Percentiles rank a stretch among this genome's conserved stretches.
Evolutionary conservation across 2,797 vertebrate genomes (phyloP).

Genomic region (Peromyscus eremicus): DNA sequence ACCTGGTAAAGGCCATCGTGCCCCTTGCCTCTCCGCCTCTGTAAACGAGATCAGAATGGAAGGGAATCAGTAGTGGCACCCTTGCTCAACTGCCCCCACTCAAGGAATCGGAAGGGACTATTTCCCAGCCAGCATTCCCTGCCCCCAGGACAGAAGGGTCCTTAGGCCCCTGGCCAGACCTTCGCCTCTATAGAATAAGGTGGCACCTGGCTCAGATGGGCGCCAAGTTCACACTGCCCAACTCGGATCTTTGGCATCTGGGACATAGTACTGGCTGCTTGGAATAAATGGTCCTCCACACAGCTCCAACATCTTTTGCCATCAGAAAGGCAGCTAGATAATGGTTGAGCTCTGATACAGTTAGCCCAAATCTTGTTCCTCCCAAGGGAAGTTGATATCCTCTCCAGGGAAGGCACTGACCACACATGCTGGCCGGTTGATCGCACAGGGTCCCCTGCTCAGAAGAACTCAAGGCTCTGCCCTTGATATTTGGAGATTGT

Average conservation of each 20-base stretch:
- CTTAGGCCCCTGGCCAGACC: not conserved
- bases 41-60: conserved; percentile 39
- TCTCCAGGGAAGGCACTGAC: not conserved
- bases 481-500: not conserved
- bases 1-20: conserved; percentile 90
- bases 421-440: not conserved
- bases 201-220: not conserved
- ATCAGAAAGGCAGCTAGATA: rapidly evolving
- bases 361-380: too few species aligned
- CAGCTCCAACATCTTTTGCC: not conserved
- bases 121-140: not conserved
- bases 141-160: not conserved
- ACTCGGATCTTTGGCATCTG: not conserved
- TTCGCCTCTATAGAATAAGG: too few species aligned
- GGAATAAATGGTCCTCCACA: not conserved
- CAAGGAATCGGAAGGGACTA: not conserved
- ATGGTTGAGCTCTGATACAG: not conserved
- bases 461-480: not conserved
- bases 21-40: conserved; percentile 87
- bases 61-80: not conserved
- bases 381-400: not conserved
- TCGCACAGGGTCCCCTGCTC: not conserved
- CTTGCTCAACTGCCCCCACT: not conserved
- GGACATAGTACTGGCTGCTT: not conserved
- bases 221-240: not conserved